Percentiles rank a stretch among this genome's conserved stretches.
These are phyloP conservation scores for Epizoanthus illoricatus DNA, from an alignment of 92 coral and sea anemone genomes.

Conservation along the genomic window DNA sequence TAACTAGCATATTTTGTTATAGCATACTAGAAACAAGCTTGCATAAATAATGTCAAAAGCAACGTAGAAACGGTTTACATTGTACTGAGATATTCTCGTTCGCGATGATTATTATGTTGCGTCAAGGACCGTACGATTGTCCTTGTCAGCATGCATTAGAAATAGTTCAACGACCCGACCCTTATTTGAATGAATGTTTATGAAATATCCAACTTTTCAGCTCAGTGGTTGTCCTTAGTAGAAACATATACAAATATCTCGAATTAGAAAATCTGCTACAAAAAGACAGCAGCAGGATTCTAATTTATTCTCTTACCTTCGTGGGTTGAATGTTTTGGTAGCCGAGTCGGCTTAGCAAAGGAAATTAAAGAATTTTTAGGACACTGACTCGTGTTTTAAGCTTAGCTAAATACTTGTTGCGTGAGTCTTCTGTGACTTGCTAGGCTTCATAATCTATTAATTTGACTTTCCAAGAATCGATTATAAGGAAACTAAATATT, in stretches of 20 bases:
- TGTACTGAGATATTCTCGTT: conserved; percentile 18
- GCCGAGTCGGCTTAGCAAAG: not conserved
- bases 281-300: conserved; percentile 32
- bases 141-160: conserved; percentile 29
- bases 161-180: conserved; percentile 19
- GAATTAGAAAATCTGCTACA: conserved; percentile 34
- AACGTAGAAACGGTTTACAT: conserved; percentile 1
- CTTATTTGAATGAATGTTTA: conserved; percentile 26
- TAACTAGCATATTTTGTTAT: not conserved
- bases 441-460: not conserved
- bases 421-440: not conserved
- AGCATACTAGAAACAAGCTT: conserved; percentile 16
- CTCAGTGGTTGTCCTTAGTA: conserved; percentile 35
- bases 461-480: not conserved
- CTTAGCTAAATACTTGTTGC: not conserved
- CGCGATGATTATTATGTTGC: conserved; percentile 21
- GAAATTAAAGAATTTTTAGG: not conserved
- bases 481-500: not conserved
- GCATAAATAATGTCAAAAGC: not conserved
- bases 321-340: conserved; percentile 9
- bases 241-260: conserved; percentile 34
- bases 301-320: not conserved
- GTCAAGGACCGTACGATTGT: conserved; percentile 26
- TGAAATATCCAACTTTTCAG: conserved; percentile 33
- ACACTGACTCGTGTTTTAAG: not conserved